These are phyloP conservation scores for Chromoteleia sp. DNA, from an alignment of 2,888 invertebrate genomes.

Conservation along the genomic window DNA sequence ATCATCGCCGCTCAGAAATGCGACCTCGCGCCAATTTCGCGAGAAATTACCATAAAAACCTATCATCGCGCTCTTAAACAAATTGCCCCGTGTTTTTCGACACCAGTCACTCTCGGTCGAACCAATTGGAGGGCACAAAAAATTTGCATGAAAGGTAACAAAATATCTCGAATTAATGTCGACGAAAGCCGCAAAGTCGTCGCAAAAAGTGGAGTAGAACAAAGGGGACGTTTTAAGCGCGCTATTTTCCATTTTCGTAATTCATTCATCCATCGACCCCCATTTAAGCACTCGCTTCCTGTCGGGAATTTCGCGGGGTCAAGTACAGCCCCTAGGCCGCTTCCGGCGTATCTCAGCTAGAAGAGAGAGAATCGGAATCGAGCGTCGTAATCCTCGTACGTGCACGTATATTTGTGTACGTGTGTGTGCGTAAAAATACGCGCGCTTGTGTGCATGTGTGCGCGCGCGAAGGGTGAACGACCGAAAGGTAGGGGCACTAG, in stretches of 20 bases:
- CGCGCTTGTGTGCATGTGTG: constrained; percentile 38
- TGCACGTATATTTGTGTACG: constrained; percentile 27
- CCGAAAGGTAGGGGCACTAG: constrained; percentile 83
- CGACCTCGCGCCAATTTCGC: constrained; percentile 16
- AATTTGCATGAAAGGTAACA: constrained; percentile 18
- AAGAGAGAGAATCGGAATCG: constrained; percentile 74
- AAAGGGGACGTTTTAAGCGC: constrained; percentile 46
- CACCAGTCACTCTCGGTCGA: constrained; percentile 5
- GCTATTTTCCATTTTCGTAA: constrained; percentile 65
- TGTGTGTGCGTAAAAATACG: constrained; percentile 4
- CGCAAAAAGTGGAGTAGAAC: constrained; percentile 32
- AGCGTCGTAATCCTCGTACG: constrained; percentile 55
- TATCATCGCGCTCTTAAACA: constrained; percentile 6
- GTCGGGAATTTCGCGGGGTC: constrained; percentile 75
- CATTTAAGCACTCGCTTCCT: constrained; percentile 45
- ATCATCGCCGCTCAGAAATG: constrained; percentile 1
- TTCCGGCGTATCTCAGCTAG: constrained; percentile 57
- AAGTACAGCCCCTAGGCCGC: constrained; percentile 77
- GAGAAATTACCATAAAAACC: constrained; percentile 7
- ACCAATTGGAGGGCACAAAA: constrained; percentile 15
- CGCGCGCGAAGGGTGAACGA: constrained; percentile 81
- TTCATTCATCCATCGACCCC: constrained; percentile 65
- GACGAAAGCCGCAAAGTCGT: constrained; percentile 19
- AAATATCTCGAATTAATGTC: constrained; percentile 33
- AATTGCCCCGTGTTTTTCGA: constrained; percentile 14